Percentiles rank a stretch among this genome's conserved stretches.
Evolutionary conservation across 2,797 vertebrate species (phyloP).

Genomic region (Alca torda): DNA sequence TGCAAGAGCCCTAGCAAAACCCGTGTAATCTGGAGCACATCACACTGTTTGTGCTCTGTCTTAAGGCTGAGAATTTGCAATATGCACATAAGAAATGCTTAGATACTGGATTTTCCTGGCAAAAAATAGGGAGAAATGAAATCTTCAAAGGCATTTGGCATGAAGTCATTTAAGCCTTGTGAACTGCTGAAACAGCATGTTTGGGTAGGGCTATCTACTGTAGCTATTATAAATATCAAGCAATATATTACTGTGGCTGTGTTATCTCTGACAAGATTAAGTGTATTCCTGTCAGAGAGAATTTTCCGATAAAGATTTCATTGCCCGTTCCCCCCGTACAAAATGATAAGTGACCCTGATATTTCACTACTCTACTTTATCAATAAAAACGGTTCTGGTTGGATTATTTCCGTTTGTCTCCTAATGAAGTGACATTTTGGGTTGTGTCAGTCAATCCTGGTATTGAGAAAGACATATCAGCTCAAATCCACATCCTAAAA

Average conservation of each 20-base stretch:
- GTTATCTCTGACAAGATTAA: slow-evolving; percentile 72
- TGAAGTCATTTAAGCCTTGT: slow-evolving; percentile 29
- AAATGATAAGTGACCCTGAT: slow-evolving; percentile 73
- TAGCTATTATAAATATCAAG: slow-evolving; percentile 46
- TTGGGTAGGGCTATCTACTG: slow-evolving; percentile 28
- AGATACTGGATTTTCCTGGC: not conserved
- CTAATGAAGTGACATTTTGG: slow-evolving; percentile 74
- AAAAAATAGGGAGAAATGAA: not conserved
- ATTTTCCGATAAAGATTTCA: slow-evolving; percentile 74
- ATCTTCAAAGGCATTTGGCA: slow-evolving; percentile 34
- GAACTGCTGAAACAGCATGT: slow-evolving; percentile 47
- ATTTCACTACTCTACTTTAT: slow-evolving; percentile 69
- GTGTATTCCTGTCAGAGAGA: slow-evolving; percentile 58
- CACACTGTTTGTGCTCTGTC: not conserved
- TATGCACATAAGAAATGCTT: not conserved
- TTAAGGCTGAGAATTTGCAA: not conserved
- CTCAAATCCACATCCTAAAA: not conserved
- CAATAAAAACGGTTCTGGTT: slow-evolving; percentile 73
- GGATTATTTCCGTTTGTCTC: slow-evolving; percentile 71
- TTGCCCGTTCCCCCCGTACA: slow-evolving; percentile 58
- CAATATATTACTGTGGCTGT: slow-evolving; percentile 53
- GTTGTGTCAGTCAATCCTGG: slow-evolving; percentile 47
- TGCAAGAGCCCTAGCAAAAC: not conserved
- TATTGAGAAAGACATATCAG: slow-evolving; percentile 22
- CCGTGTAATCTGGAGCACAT: not conserved